phyloP scores from a whole-genome alignment of 2,888 invertebrate genomes.

The Meganola albula region DNA sequence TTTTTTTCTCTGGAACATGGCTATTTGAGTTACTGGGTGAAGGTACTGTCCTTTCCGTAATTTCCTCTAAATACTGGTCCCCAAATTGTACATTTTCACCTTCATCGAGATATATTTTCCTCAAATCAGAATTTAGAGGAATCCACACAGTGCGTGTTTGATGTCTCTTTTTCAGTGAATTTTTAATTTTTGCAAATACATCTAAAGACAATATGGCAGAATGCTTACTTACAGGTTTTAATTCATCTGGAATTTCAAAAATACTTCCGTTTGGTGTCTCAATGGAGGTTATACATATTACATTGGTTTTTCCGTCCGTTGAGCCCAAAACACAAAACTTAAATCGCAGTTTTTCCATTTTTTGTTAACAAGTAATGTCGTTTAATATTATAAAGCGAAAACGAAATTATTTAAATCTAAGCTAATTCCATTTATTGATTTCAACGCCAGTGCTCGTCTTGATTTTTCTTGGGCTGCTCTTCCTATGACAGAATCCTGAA shows the following conservation, averaged over 20 bases:
- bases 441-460: too few relatives aligned
- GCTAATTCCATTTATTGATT: too few relatives aligned
- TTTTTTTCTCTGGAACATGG: not conserved
- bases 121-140: not conserved
- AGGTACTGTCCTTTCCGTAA: not conserved
- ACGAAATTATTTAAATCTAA: too few relatives aligned
- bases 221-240: slow-evolving; percentile 3
- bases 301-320: slow-evolving; percentile 22
- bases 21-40: not conserved
- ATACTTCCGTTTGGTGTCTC: slow-evolving; percentile 10
- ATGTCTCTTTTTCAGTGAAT: slow-evolving; percentile 1
- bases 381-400: too few relatives aligned
- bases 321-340: slow-evolving; percentile 13
- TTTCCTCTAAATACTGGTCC: slow-evolving; percentile 3
- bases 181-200: not conserved
- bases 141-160: not conserved
- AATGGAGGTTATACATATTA: slow-evolving; percentile 24
- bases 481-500: too few relatives aligned
- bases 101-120: slow-evolving; percentile 2
- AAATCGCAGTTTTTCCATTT: slow-evolving; percentile 10
- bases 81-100: slow-evolving; percentile 4
- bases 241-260: slow-evolving; percentile 16
- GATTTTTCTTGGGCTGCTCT: too few relatives aligned
- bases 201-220: not conserved
- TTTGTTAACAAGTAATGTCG: slow-evolving; percentile 7